Base-by-base conservation (phyloP, 2,113 vertebrate genomes). In the Bufo bufo region DNA sequence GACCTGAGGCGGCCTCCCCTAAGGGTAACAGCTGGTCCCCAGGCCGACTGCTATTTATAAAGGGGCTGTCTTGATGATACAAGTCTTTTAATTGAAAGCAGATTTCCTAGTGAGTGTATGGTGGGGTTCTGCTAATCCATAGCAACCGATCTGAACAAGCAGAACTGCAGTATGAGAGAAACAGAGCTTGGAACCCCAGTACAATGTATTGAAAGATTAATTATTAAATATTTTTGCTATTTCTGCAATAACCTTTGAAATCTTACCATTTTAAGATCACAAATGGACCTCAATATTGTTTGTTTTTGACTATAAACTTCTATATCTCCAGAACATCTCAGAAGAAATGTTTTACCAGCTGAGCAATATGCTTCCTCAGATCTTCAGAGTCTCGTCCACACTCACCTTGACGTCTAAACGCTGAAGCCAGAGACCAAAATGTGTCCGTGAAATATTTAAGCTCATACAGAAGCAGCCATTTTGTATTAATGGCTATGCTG, bases 261-360 rank as follows among this genome's bases (percentile, higher is more conserved):
- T 52, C 5, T 52, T 52, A 52, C 5, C 23, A 4, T 1, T 61
- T 65, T 20, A 6, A 66, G n/a, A n/a, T 66, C n/a, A 66, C 2
- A 9, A 66, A 8, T 23, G 8, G 65, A n/a, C 66, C 33, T 71
- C 23, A 4, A 71, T 72, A 45, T 61, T 11, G 3, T 12, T 12
- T 16, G n/a, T n/a, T 72, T 33, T 16, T 72, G 66, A 43, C 66
- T 71, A 2, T 71, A 1, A 7, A n/a, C 16, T 75, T 83, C 49
- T 83, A 7, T 69, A 10, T 65, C 52, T 13, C 84, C 95, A 99
- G 97, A 98, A 95, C 89, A 99, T 99, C 93, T 99, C 98, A 47
- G 98, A 99, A 90, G 98, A 99, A 91, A 99, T 97, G 96, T 99
- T 99, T 93, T 99, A 97, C 94, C 98, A 99, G 52, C 93, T 99